Evolutionary conservation across 37 sponge, comb jelly and placozoan species (phyloP), one percentile per base, ranked within the genome.

Genomic region (Hexactinellida sp.): DNA sequence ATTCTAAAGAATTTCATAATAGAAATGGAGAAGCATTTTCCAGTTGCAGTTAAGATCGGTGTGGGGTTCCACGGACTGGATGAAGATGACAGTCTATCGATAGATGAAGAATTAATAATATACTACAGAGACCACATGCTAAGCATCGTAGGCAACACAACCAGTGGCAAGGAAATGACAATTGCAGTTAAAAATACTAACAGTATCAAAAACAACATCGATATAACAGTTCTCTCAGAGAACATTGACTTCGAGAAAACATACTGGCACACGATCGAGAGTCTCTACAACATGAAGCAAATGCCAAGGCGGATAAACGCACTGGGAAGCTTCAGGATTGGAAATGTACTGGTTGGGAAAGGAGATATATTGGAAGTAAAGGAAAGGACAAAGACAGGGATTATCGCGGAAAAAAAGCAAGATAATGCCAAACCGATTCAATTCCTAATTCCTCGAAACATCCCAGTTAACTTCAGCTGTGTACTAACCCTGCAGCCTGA

Each of bases 201-300:
- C 47, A n/a, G n/a, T n/a, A n/a, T n/a, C n/a, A n/a, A n/a, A n/a
- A 47, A 47, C 16, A 63, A 63, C 13, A 63, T 63, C 25, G 76
- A 63, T 63, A 63, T 63, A 32, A 32, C 76, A 23, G 30, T 63
- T 63, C 30, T 63, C 21, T 63, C 76, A 63, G 76, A 63, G 13
- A n/a, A 28, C 30, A 63, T 23, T n/a, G 76, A 63, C 19, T 63
- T 25, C 13, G 76, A 63, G 76, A 63, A 63, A 63, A 63, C 76
- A 10, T 63, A 63, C 76, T 63, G 76, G 76, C 76, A 63, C 34
- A 63, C 76, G 5, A 23, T 28, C 3, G 76, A 63, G 34, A n/a
- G 76, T 10, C 76, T 63, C 3, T 63, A 63, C 76, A 63, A 63
- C 76, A 63, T 63, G 76, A 63, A 63, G 76, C 76, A 63, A 63